Evolutionary conservation across 92 coral and sea anemone species (phyloP).

Genomic region (Epizoanthus scotinus): DNA sequence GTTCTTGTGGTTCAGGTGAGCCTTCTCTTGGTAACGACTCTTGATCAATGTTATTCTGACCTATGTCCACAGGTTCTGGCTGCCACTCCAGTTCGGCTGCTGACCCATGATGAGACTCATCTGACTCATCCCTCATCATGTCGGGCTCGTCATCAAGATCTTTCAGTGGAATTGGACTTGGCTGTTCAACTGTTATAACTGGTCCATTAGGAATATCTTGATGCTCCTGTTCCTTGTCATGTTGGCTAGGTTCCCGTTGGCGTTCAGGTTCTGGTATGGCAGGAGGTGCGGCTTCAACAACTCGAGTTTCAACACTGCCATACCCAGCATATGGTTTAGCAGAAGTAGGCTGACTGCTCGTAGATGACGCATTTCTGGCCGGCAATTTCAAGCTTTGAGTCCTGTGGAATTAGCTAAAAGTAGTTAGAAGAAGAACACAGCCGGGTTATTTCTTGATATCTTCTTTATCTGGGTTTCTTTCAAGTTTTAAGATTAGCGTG

Average conservation of each 20-base stretch:
- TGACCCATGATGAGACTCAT: slow-evolving; percentile 52
- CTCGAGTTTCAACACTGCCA: slow-evolving; percentile 84
- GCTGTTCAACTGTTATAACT: slow-evolving; percentile 52
- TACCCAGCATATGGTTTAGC: slow-evolving; percentile 76
- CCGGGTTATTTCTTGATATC: neutral
- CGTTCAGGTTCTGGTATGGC: slow-evolving; percentile 26
- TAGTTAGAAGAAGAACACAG: neutral
- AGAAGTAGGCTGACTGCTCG: slow-evolving; percentile 71
- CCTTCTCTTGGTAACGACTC: neutral
- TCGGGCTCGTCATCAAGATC: slow-evolving; percentile 90
- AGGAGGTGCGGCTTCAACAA: slow-evolving; percentile 74
- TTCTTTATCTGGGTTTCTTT: no score
- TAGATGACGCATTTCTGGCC: slow-evolving; percentile 56
- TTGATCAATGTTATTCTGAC: slow-evolving; percentile 17
- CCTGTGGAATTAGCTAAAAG: slow-evolving; percentile 41
- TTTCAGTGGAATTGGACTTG: slow-evolving; percentile 62
- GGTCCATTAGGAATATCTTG: slow-evolving; percentile 52
- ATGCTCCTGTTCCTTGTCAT: slow-evolving; percentile 40
- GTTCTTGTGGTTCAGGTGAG: slow-evolving; percentile 43
- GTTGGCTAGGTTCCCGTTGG: slow-evolving; percentile 43
- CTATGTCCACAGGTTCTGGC: slow-evolving; percentile 54
- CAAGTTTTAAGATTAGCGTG: no score
- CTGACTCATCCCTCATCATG: slow-evolving; percentile 88
- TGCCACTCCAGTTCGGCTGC: slow-evolving; percentile 85
- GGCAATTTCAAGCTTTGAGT: slow-evolving; percentile 93